Conservation (phyloP, 2,888 invertebrate genomes). For the Idaea dimidiata region DNA sequence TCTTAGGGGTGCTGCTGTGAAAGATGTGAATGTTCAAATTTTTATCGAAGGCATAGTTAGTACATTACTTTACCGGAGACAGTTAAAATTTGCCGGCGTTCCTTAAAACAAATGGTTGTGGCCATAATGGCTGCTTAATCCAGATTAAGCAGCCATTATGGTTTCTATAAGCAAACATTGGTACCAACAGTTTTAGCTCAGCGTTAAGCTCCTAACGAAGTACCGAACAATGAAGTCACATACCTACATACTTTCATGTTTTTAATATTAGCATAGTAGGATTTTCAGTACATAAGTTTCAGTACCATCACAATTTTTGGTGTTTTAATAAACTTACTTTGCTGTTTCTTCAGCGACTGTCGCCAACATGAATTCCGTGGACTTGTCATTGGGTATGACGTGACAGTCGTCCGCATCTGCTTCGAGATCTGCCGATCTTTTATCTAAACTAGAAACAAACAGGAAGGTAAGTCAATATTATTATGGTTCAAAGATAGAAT, state of each 20-base stretch:
- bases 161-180: no score
- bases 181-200: no score
- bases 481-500: background rate
- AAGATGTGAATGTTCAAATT: background rate
- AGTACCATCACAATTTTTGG: background rate
- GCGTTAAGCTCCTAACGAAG: no score
- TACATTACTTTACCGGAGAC: no score
- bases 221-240: no score
- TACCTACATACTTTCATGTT: no score
- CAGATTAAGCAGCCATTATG: no score
- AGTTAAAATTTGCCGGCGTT: no score
- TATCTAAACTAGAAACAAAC: conserved; percentile 57
- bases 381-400: conserved; percentile 94
- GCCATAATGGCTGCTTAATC: no score
- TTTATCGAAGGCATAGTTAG: background rate
- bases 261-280: no score
- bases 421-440: conserved; percentile 81
- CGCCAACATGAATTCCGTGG: conserved; percentile 94
- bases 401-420: conserved; percentile 85
- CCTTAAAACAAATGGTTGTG: no score
- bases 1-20: conserved; percentile 51
- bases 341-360: conserved; percentile 92
- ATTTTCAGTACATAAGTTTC: no score
- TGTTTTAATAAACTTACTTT: conserved; percentile 80
- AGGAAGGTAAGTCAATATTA: background rate